Conservation (phyloP, 2,113 vertebrate species). For the Ardeotis arabs region DNA sequence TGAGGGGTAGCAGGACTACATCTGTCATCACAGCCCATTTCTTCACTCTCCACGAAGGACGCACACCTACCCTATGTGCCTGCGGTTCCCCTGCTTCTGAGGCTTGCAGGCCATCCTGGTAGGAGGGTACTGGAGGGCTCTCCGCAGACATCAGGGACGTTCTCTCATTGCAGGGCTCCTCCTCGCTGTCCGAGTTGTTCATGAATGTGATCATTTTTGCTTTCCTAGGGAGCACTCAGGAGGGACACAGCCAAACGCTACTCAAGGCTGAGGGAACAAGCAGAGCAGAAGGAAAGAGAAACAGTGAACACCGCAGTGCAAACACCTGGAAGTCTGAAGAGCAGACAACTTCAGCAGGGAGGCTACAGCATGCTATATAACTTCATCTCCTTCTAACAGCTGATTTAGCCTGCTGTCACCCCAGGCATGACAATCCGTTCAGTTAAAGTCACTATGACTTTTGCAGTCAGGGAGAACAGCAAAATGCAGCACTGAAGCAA, state of each 20-base stretch:
- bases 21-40: not conserved
- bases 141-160: conserved; percentile 88
- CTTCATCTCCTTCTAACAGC: not conserved
- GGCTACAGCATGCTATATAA: not conserved
- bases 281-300: not conserved
- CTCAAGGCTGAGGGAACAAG: not conserved
- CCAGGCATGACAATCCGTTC: not conserved
- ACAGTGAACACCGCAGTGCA: not conserved
- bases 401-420: not conserved
- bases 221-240: not conserved
- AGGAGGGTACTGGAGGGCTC: conserved; percentile 80
- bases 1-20: not conserved
- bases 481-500: not conserved
- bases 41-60: rapidly evolving
- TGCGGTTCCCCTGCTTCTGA: conserved; percentile 39
- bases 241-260: not conserved
- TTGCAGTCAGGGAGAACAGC: not conserved
- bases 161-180: conserved; percentile 90
- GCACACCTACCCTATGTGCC: conserved; percentile 73
- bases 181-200: conserved; percentile 91
- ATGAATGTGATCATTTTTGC: conserved; percentile 79
- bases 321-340: not conserved
- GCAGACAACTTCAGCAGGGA: not conserved
- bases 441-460: not conserved
- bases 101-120: conserved; percentile 74